Base-by-base conservation (phyloP, 2,113 vertebrate genomes). In the Harpagus bidentatus region DNA sequence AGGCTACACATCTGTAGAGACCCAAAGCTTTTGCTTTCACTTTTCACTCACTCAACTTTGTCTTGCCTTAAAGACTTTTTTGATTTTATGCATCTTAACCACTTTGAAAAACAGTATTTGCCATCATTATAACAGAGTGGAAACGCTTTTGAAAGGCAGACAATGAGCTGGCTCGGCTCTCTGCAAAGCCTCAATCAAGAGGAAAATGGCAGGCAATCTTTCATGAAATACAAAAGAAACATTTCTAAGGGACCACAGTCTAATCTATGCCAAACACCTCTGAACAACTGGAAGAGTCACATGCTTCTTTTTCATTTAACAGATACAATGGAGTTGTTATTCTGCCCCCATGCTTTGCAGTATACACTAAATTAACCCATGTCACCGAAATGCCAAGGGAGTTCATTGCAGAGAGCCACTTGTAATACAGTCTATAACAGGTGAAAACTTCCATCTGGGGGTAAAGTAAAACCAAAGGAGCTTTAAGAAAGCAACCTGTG, bases 261-360 rank as follows among this genome's bases (percentile, higher is more conserved):
- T 96, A 97, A 95, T 96, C 91, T 97, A 66, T 90, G 96, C 93
- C 93, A 95, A 97, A 91, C 94, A 96, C 97, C 91, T 95, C 91
- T 4, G 84, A 96, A 90, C 88, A 95, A 97, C 65, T 76, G 66
- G 32, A 65, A 59, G 91, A 86, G 56, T 86, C 96, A 97, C 53
- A 82, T 91, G 95, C 86, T 82, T 23, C 88, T 74, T 89, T 81
- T 40, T 55, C 73, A 94, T 95, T 97, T 89, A 74, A 40, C 61
- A 79, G 91, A 36, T 42, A 92, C 86, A 96, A 95, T 70, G 73
- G 70, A 72, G 88, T 55, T 95, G 91, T 93, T 95, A 85, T 72
- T 93, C 86, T 97, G 93, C 45, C 74, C 82, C 81, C 40, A 4
- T 65, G 86, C 92, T 93, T 89, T 92, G 52, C 83, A 76, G 93